Evolutionary conservation across 2,888 invertebrate species (phyloP), one percentile per base, ranked within the genome.

Genomic region (Elaeidobius kamerunicus): DNA sequence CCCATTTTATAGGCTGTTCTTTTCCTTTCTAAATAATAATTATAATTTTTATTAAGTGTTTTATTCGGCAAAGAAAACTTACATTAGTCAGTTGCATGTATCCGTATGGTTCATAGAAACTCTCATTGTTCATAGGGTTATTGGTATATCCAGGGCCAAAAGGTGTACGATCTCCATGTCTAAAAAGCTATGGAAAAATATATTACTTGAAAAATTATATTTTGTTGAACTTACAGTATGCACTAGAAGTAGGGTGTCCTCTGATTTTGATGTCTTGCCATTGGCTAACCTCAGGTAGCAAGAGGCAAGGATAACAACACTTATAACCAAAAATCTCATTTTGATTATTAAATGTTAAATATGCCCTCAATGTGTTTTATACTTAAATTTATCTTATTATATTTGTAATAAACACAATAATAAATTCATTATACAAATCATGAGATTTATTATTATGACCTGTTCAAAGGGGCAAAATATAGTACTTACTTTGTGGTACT

Each of bases 1-100:
- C 86, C 86, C 54, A 81, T 76, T 54, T 76, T 73, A 65, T 78
- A 85, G 57, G 83, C 78, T 60, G 79, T 79, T 48, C 69, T 66
- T 69, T 82, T 81, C 56, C 85, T 85, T 65, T 73, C 35, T 56
- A 56, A 28, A 4, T 48, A 50, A 14, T n/a, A 35, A 17, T 19
- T 34, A 14, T 35, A 12, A 12, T 39, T 18, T 9, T 2, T 7
- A 17, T n/a, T 1, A 23, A 17, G 16, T 2, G 17, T 28, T 17
- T 15, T 11, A 9, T 7, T 16, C n/a, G n/a, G n/a, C n/a, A n/a
- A n/a, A n/a, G 16, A 2, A 14, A 2, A 38, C 48, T 53, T 42
- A 54, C 54, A 3, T 20, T 42, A 35, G 47, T 35, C 28, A 53
- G 15, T 28, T 48, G 47, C 19, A 47, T 48, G 17, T 38, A 48